Evolutionary conservation across 2,888 invertebrate genomes (phyloP), one percentile per base, ranked within the genome.

Genomic region (Drosophila crucigera): DNA sequence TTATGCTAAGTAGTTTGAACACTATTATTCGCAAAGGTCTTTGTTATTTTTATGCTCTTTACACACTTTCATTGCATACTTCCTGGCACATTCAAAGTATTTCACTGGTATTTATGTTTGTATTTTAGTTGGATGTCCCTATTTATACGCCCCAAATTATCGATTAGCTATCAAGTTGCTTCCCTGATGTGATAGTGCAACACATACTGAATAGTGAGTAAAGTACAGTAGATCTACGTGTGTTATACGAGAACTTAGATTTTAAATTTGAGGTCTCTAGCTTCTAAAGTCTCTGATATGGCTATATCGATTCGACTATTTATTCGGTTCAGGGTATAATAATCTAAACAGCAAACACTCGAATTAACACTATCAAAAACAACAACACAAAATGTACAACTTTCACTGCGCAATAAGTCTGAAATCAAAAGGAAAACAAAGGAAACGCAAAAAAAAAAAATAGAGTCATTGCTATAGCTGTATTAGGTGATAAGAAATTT

Each of bases 381-480:
- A 61, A 60, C 43, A 62, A 50, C 47, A 50, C 47, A 62, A 68
- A 65, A 60, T 68, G 74, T 47, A 74, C 64, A 84, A 90, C 90
- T 89, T 89, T 89, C 89, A 89, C 90, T 89, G 89, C 89, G 90
- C 90, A 90, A 88, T 89, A 88, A 77, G 82, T 60, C 39, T 66
- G 52, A 65, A 74, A 65, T 68, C 37, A n/a, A 39, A 54, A 75
- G 70, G 69, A 73, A 66, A 61, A 64, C 58, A 75, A 78, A 78
- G 52, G 76, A 61, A 25, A 47, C 67, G 67, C 54, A 47, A 33
- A 16, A 54, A 25, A 54, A 25, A 28, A n/a, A n/a, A n/a, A 10
- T 31, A 31, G 19, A 50, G 41, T 58, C 53, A 43, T 35, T 66
- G 30, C 41, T 22, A 30, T 72, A 67, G 43, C 69, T 47, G 33